Base-by-base conservation (phyloP, 2,888 invertebrate genomes). In the Acleris cristana region DNA sequence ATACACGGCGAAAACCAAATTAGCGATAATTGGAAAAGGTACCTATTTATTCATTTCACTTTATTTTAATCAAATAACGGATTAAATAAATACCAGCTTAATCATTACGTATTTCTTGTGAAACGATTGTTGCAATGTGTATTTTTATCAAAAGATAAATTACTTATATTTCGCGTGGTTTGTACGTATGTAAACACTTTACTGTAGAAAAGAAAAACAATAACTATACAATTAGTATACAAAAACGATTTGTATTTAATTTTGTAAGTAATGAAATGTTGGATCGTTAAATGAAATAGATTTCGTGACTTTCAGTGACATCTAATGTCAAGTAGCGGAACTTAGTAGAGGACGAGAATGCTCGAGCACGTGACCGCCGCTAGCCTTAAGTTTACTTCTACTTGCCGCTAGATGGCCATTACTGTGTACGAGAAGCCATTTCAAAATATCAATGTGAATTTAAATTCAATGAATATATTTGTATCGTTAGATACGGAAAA, bases 401-500 rank as follows among this genome's bases (percentile, higher is more conserved):
- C 69, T 77, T 21, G 52, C n/a, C 76, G 66, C 71, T 74, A 88
- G 88, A 84, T 86, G 86, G 82, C 84, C 72, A 64, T 49, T 16
- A 12, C 26, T 8, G 58, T 21, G 44, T 10, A 8, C 2, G 18
- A 16, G 8, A 18, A 48, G 16, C 4, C n/a, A 51, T n/a, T 51
- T 19, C 1, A 51, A 21, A 7, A 45, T 12, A 6, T n/a, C 7
- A 26, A 26, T 26, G 6, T 26, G 6, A 45, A 45, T n/a, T 34
- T 12, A 14, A 34, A 16, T 6, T 45, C 5, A 45, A 45, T 16
- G 3, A n/a, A 16, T 7, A 45, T 16, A 3, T 44, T 16, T 12
- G 34, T 10, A 10, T 10, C 2, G 34, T 44, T 44, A 34, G 34
- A 34, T 10, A 34, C 34, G 34, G 10, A 10, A 34, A 8, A 14